phyloP scores from a whole-genome alignment of 2,113 vertebrate genomes.

The Tragelaphus imberbis region DNA sequence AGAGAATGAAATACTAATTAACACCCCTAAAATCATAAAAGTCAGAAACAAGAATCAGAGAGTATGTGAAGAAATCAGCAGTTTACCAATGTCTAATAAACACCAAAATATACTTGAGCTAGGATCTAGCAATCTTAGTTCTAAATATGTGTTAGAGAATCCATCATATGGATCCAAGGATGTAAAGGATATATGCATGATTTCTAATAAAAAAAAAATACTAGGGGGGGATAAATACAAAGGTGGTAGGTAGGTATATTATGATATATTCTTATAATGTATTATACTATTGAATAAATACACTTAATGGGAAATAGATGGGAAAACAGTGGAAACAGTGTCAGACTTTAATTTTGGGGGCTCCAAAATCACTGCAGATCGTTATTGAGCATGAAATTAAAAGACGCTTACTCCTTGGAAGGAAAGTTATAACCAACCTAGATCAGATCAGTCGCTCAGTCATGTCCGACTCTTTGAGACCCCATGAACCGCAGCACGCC shows the following conservation, averaged over 20 bases:
- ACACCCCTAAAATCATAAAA: not conserved
- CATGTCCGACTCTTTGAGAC: too few relatives aligned
- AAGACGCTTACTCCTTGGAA: too few relatives aligned
- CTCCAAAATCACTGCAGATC: too few relatives aligned
- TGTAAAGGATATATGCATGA: not conserved
- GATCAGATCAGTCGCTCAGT: too few relatives aligned
- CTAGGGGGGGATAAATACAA: not conserved
- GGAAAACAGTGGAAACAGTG: too few relatives aligned
- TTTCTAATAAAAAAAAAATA: not conserved
- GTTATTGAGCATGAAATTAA: too few relatives aligned
- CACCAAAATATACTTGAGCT: not conserved
- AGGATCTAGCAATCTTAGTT: not conserved
- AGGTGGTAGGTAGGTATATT: not conserved
- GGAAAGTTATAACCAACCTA: too few relatives aligned
- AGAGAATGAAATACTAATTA: not conserved
- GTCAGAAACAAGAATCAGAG: not conserved
- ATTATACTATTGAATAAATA: not conserved
- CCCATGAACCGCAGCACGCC: too few relatives aligned
- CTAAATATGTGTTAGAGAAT: not conserved
- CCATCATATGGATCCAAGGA: not conserved
- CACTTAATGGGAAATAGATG: too few relatives aligned
- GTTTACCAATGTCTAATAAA: not conserved
- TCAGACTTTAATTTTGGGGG: accelerated
- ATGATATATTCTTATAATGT: not conserved
- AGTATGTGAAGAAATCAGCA: not conserved